phyloP scores from a whole-genome alignment of 2,797 vertebrate species.

The Phalloptychus januarius region DNA sequence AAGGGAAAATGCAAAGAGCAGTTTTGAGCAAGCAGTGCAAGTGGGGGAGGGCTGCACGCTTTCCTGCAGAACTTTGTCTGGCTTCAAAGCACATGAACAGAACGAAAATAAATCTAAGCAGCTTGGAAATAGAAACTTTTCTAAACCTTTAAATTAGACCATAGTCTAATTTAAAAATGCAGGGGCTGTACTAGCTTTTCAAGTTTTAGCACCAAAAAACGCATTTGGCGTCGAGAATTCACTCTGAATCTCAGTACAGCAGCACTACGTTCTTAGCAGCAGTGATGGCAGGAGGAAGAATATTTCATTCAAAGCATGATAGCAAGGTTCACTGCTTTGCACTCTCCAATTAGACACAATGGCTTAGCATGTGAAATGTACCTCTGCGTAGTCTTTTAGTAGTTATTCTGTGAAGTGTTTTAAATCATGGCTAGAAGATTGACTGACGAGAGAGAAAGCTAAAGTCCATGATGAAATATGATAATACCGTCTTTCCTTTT shows the following conservation, averaged over 20 bases:
- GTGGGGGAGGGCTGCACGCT: background rate
- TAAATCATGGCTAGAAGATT: slow-evolving; percentile 19
- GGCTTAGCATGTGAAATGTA: slow-evolving; percentile 36
- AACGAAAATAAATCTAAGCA: background rate
- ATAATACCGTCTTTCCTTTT: background rate
- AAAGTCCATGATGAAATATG: background rate
- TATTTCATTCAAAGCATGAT: slow-evolving; percentile 19
- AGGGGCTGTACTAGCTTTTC: background rate
- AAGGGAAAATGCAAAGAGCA: background rate
- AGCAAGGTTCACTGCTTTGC: slow-evolving; percentile 13
- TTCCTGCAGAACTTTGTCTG: background rate
- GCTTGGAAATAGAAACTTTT: background rate
- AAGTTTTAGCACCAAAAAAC: slow-evolving; percentile 21
- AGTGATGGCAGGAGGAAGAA: slow-evolving; percentile 10
- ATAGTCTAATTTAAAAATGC: background rate
- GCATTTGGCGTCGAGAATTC: slow-evolving; percentile 16
- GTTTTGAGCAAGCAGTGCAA: background rate
- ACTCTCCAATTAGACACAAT: slow-evolving; percentile 50
- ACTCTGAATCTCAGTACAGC: slow-evolving; percentile 36
- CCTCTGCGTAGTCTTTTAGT: slow-evolving; percentile 6
- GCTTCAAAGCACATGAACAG: background rate
- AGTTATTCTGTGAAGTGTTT: slow-evolving; percentile 25
- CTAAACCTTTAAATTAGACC: background rate
- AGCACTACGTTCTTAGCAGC: slow-evolving; percentile 38
- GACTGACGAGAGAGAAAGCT: slow-evolving; percentile 42